Conservation (phyloP, 1,140 invertebrate genomes). For the Anthonomus grandis region DNA sequence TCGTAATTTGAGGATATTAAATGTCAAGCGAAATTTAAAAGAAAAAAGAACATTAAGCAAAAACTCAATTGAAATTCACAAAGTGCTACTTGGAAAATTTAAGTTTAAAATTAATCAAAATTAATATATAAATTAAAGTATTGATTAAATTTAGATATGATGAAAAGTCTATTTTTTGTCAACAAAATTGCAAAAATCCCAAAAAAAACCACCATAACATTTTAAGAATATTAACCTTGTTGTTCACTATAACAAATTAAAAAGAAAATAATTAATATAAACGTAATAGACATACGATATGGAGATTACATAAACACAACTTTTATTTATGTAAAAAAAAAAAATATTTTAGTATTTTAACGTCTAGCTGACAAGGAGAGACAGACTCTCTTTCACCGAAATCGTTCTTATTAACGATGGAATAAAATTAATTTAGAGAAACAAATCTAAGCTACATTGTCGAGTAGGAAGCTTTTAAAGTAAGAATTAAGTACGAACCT, state of each 20-base stretch:
- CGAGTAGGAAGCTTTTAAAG: slow-evolving; percentile 20
- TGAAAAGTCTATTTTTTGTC: not conserved
- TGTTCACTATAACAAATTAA: slow-evolving; percentile 11
- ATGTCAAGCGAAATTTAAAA: too few species aligned
- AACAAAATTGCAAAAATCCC: slow-evolving; percentile 4
- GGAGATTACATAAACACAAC: slow-evolving; percentile 37
- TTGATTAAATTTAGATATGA: too few species aligned
- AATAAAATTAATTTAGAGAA: slow-evolving; percentile 1
- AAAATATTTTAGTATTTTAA: slow-evolving; percentile 6
- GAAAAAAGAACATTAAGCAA: too few species aligned
- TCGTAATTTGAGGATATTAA: too few species aligned
- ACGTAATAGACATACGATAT: slow-evolving; percentile 9
- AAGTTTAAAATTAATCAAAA: too few species aligned
- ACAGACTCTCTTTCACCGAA: not conserved
- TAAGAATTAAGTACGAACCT: slow-evolving; percentile 16
- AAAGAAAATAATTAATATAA: slow-evolving; percentile 4
- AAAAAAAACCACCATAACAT: slow-evolving; percentile 1
- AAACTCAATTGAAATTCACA: too few species aligned
- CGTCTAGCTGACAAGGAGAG: too few species aligned
- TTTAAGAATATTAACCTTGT: slow-evolving; percentile 9
- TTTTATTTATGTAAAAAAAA: slow-evolving; percentile 6
- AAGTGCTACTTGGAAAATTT: too few species aligned
- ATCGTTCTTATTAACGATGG: not conserved
- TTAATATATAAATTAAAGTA: too few species aligned
- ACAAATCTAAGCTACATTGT: slow-evolving; percentile 12